Evolutionary conservation across 2,113 vertebrate genomes (phyloP), one percentile per base, ranked within the genome.

Genomic region (Telmatochromis sp.): DNA sequence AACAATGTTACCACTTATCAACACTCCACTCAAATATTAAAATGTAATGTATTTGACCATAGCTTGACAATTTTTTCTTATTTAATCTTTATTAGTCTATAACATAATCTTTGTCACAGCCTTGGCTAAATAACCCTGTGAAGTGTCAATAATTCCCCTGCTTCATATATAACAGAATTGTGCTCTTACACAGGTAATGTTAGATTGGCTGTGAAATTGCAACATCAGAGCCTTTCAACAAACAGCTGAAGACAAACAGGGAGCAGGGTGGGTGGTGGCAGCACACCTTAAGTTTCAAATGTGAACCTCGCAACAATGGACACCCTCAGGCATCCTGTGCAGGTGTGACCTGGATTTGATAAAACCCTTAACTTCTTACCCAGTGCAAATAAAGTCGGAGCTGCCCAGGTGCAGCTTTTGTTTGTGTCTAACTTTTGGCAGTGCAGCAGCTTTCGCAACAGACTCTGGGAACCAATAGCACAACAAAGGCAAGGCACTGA

Each of bases 261-360:
- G 26, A 85, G 78, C 88, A 21, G 91, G 85, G 85, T 85, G 91
- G 92, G 88, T 70, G 91, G 90, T 82, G 85, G 85, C 58, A 85
- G 86, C 92, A 88, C 94, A 95, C 95, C 94, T 95, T 92, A 45
- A 79, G 88, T 93, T 95, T 95, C 91, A 95, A 84, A 95, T 73
- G 87, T 81, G 81, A 94, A 93, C 92, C 92, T 91, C 87, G 11
- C 87, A 93, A 96, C 95, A 96, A 96, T 94, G 90, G 91, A 94
- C 84, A 70, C 88, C 94, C 93, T 94, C 89, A 79, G 88, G 90
- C 93, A 91, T 89, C 94, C 81, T 91, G 89, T 11, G 35, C 97
- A 97, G 97, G 96, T 97, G 96, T 96, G 96, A 96, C 93, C 93
- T 95, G 95, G 94, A 95, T 94, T 97, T 95, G 93, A 97, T 96